These are phyloP conservation scores for Drosophila azteca DNA, from an alignment of 1,140 invertebrate species.

Conservation along the genomic window DNA sequence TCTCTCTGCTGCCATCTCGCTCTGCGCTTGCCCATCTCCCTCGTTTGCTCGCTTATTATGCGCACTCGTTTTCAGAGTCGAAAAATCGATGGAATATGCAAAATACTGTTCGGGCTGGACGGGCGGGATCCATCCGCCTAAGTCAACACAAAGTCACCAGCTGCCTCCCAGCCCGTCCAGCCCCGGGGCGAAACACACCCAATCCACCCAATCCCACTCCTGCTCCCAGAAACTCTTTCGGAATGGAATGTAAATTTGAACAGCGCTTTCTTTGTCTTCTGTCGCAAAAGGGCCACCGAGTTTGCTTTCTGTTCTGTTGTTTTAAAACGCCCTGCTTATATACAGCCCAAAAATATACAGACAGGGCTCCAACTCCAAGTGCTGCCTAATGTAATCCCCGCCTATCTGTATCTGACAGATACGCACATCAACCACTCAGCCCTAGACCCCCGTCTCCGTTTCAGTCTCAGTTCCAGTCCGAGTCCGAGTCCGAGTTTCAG, in stretches of 20 bases:
- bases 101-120: constrained; percentile 61
- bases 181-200: constrained; percentile 6
- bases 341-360: background rate
- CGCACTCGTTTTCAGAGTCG: constrained; percentile 70
- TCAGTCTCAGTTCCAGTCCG: background rate
- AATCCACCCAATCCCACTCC: constrained; percentile 10
- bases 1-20: constrained; percentile 14
- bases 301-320: constrained; percentile 14
- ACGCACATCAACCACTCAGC: constrained; percentile 42
- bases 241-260: constrained; percentile 66
- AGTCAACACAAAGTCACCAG: constrained; percentile 58
- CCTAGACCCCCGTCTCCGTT: background rate
- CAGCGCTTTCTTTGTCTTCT: constrained; percentile 56
- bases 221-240: constrained; percentile 47
- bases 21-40: constrained; percentile 28
- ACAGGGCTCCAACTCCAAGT: constrained; percentile 19
- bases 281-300: constrained; percentile 34
- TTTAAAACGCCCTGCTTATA: constrained; percentile 40
- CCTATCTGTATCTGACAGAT: constrained; percentile 51
- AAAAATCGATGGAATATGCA: constrained; percentile 80
- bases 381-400: constrained; percentile 42
- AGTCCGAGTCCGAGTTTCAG: constrained; percentile 10
- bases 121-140: constrained; percentile 54
- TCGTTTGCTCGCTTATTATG: constrained; percentile 67
- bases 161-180: constrained; percentile 9